Base-by-base conservation (phyloP, 2,888 invertebrate species). In the Geotrupes spiniger region DNA sequence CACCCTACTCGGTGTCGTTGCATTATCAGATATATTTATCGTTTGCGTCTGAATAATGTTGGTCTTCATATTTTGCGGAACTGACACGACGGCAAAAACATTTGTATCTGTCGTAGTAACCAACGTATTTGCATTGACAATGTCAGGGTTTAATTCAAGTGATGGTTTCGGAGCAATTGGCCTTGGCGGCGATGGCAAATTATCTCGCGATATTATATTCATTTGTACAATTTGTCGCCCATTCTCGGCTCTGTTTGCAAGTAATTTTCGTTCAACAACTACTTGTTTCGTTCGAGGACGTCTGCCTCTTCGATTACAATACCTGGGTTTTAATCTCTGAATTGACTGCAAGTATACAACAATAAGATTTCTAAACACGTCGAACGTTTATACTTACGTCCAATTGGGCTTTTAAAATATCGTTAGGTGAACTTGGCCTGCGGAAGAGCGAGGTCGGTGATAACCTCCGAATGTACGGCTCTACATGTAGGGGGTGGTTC, bases 221-320 rank as follows among this genome's bases (percentile, higher is more conserved):
- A 74, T 72, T 21, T 72, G 65, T 4, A 75, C 71, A 41, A 74
- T 70, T 42, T 74, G 70, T 66, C 65, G 79, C 63, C 69, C 78
- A 66, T 63, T 78, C 66, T 65, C 66, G 1, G 63, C 52, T 36
- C 70, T 67, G 58, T 79, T 78, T 1, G 87, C 84, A 60, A 87
- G 76, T 58, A 89, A 73, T 63, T 86, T 79, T 4, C 90, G 75
- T 70, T 89, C 89, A 12, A 90, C 87, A 1, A 90, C 83, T 2
- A 89, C 83, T 63, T 83, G 83, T 59, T 80, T 79, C 28, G 77
- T 59, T 36, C 74, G 68, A 3, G 72, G 69, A 36, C 72, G 60
- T 11, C 75, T 61, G 4, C 76, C 75, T 49, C 69, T 70, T 27
- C 76, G 64, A 50, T 72, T 72, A 51, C 68, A 71, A 58, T 72